A percentile compares a stretch with the other conserved stretches of the same genome.
phyloP scores from a whole-genome alignment of 1,140 invertebrate genomes.

The Heterodera schachtii region DNA sequence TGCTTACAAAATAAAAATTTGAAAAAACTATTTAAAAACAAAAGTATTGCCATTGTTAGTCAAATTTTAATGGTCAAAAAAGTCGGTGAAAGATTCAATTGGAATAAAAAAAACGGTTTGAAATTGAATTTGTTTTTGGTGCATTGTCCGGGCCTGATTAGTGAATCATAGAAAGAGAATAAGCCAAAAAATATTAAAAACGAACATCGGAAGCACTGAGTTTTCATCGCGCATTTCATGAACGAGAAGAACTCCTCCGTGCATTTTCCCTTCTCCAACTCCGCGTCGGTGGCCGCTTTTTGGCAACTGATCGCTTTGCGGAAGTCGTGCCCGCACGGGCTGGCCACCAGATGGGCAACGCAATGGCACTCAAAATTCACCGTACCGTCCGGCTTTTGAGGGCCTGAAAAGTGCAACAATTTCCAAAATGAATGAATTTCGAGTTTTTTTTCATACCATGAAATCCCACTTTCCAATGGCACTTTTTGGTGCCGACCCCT shows the following conservation, averaged over 20 bases:
- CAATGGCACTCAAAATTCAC: conserved; percentile 65
- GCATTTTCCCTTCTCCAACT: conserved; percentile 58
- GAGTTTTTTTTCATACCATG: not conserved
- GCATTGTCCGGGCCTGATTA: too few relatives aligned
- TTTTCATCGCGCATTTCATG: conserved; percentile 58
- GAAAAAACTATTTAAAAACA: too few relatives aligned
- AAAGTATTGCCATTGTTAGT: too few relatives aligned
- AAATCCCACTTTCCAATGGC: too few relatives aligned
- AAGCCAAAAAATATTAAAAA: too few relatives aligned
- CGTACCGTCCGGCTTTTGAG: conserved; percentile 57
- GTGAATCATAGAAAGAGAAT: too few relatives aligned
- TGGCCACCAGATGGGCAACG: conserved; percentile 59
- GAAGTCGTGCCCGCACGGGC: conserved; percentile 59
- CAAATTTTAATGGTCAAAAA: too few relatives aligned
- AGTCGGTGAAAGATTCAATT: too few relatives aligned
- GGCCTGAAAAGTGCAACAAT: conserved; percentile 40
- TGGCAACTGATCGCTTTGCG: conserved; percentile 61
- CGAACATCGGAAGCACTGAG: conserved; percentile 55
- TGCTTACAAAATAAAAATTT: too few relatives aligned
- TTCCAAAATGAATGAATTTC: conserved; percentile 35
- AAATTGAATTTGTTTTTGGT: too few relatives aligned
- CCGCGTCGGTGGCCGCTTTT: conserved; percentile 41
- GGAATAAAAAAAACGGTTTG: too few relatives aligned
- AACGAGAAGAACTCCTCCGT: conserved; percentile 60
- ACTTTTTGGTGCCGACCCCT: conserved; percentile 40